phyloP scores from a whole-genome alignment of 2,888 invertebrate species.

The Nemurella pictetii region DNA sequence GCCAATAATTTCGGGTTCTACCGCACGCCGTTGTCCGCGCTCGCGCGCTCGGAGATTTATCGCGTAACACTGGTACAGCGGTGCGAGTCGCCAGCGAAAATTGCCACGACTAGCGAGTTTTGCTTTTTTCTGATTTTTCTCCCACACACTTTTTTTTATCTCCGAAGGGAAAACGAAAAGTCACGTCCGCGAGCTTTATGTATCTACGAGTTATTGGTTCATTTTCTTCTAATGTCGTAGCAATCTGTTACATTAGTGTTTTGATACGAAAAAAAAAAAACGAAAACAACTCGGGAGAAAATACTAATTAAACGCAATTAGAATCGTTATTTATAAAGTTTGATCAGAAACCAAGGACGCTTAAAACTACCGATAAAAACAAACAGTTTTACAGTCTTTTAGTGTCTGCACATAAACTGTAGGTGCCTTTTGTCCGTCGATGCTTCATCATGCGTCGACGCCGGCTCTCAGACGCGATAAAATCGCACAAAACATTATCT shows the following conservation, averaged over 20 bases:
- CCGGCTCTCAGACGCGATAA: not conserved
- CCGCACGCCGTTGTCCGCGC: not conserved
- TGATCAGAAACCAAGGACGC: not conserved
- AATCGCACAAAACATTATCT: not conserved
- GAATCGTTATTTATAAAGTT: not conserved
- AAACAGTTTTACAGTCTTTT: not conserved
- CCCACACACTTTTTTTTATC: not conserved
- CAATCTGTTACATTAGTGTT: not conserved
- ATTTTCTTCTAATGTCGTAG: conserved; percentile 21
- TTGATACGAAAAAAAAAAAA: conserved; percentile 7
- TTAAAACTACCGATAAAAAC: not conserved
- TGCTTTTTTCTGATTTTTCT: not conserved
- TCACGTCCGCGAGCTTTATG: not conserved
- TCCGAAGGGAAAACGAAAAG: not conserved
- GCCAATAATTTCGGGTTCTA: not conserved
- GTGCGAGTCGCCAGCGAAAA: not conserved
- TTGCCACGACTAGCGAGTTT: not conserved
- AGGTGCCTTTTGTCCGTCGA: not conserved
- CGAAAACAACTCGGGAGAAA: not conserved
- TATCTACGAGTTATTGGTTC: conserved; percentile 20
- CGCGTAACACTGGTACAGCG: not conserved
- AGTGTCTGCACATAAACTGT: too few species aligned
- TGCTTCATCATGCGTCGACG: not conserved
- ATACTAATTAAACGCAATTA: not conserved
- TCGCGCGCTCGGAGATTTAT: not conserved